Conservation (phyloP, 2,888 invertebrate genomes). For the Tachina lurida region DNA sequence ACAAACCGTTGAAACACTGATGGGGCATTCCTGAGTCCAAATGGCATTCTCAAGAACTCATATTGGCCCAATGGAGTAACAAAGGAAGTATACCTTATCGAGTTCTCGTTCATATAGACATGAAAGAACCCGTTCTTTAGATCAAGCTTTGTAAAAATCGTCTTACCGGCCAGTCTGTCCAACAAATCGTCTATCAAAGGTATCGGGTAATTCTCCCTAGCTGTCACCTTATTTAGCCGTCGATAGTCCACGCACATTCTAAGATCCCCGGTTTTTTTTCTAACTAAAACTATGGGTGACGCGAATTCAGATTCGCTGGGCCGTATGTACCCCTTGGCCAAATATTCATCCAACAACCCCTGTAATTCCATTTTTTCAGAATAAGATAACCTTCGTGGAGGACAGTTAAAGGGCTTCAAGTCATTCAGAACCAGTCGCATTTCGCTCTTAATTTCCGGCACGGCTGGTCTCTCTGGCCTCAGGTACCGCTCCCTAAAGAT, state of each 20-base stretch:
- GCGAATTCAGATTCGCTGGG: too few relatives aligned
- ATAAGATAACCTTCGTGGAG: background rate
- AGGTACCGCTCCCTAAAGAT: background rate
- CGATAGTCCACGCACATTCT: conserved; percentile 15
- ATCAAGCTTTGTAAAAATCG: conserved; percentile 35
- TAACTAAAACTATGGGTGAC: conserved; percentile 7
- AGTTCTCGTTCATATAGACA: too few relatives aligned
- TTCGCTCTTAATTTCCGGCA: background rate
- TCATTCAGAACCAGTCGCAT: background rate
- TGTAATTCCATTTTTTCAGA: background rate
- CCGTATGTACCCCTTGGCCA: too few relatives aligned
- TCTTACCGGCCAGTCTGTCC: background rate
- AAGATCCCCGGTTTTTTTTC: background rate
- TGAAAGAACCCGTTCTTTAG: conserved; percentile 58
- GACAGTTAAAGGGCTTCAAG: conserved; percentile 14
- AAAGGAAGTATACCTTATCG: too few relatives aligned
- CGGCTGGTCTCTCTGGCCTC: background rate
- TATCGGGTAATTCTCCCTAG: conserved; percentile 8
- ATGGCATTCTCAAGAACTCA: too few relatives aligned
- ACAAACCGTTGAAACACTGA: too few relatives aligned
- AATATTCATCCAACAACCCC: too few relatives aligned
- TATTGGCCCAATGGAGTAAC: too few relatives aligned
- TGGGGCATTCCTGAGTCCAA: too few relatives aligned
- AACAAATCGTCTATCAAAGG: conserved; percentile 1
- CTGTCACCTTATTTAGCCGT: background rate